Percentiles rank a stretch among this genome's conserved stretches.
These are phyloP conservation scores for Aphrophora alni DNA, from an alignment of 2,888 invertebrate genomes.

Conservation along the genomic window DNA sequence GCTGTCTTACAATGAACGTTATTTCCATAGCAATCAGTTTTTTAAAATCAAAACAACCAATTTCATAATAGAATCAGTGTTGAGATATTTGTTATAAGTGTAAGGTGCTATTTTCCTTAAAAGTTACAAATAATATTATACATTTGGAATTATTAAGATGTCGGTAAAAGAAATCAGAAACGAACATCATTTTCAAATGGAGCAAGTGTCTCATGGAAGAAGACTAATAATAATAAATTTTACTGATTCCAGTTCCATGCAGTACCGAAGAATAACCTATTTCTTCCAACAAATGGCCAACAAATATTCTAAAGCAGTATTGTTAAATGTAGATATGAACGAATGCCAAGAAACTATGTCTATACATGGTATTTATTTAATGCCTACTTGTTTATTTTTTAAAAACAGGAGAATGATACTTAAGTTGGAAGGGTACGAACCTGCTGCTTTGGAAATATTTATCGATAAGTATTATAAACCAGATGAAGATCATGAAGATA, in stretches of 20 bases:
- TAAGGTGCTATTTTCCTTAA: too few species aligned
- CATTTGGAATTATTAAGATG: too few species aligned
- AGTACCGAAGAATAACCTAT: slow-evolving; percentile 94
- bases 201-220: slow-evolving; percentile 82
- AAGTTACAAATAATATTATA: too few species aligned
- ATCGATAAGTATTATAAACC: slow-evolving; percentile 84
- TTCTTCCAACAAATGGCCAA: slow-evolving; percentile 86
- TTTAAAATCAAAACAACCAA: too few species aligned
- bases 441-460: slow-evolving; percentile 81
- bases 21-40: too few species aligned
- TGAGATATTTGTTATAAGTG: too few species aligned
- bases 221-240: slow-evolving; percentile 94
- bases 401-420: slow-evolving; percentile 88
- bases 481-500: slow-evolving; percentile 56
- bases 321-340: slow-evolving; percentile 95
- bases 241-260: slow-evolving; percentile 97
- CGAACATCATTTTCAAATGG: slow-evolving; percentile 83
- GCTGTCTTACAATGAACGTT: too few species aligned
- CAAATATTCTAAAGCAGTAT: slow-evolving; percentile 88
- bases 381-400: slow-evolving; percentile 98
- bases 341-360: slow-evolving; percentile 88
- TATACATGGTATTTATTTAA: slow-evolving; percentile 88
- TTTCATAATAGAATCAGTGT: too few species aligned
- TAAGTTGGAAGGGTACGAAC: slow-evolving; percentile 86
- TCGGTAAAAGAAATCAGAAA: slow-evolving; percentile 31